These are phyloP conservation scores for Elysia crispata DNA, from an alignment of 2,888 invertebrate genomes.

Conservation along the genomic window DNA sequence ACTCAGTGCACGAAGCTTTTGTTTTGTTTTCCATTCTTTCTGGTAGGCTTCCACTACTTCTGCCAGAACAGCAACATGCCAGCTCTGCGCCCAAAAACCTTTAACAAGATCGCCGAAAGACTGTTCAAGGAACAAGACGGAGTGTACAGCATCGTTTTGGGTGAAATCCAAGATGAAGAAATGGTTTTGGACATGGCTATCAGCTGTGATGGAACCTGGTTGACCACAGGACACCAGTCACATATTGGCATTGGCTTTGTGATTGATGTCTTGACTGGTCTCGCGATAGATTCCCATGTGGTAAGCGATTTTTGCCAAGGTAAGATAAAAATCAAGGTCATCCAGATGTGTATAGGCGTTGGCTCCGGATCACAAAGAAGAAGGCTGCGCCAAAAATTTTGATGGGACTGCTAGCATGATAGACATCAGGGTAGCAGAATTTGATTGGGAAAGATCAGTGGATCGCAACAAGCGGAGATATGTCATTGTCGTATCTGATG, in stretches of 20 bases:
- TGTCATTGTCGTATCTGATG: no score
- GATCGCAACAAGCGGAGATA: slow-evolving; percentile 4
- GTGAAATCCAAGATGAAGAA: no score
- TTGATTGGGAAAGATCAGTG: slow-evolving; percentile 29
- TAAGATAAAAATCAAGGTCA: background rate
- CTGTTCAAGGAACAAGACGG: background rate
- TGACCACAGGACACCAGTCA: slow-evolving; percentile 32
- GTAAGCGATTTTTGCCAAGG: background rate
- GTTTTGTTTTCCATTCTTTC: no score
- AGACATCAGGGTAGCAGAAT: slow-evolving; percentile 20
- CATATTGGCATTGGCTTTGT: slow-evolving; percentile 13
- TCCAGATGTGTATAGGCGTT: background rate
- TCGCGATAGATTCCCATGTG: slow-evolving; percentile 17
- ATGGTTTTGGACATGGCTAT: slow-evolving; percentile 18
- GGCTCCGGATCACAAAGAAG: background rate
- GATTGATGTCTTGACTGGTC: slow-evolving; percentile 20
- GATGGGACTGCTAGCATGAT: slow-evolving; percentile 34
- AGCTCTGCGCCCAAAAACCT: slow-evolving; percentile 6
- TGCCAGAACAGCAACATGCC: slow-evolving; percentile 1
- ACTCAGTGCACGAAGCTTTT: no score
- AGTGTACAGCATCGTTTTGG: no score
- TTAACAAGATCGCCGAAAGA: background rate
- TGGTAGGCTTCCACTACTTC: no score
- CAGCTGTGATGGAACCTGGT: slow-evolving; percentile 22
- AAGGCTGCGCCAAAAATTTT: slow-evolving; percentile 27